phyloP scores from a whole-genome alignment of 2,888 invertebrate species.

The Diaphora mendica region DNA sequence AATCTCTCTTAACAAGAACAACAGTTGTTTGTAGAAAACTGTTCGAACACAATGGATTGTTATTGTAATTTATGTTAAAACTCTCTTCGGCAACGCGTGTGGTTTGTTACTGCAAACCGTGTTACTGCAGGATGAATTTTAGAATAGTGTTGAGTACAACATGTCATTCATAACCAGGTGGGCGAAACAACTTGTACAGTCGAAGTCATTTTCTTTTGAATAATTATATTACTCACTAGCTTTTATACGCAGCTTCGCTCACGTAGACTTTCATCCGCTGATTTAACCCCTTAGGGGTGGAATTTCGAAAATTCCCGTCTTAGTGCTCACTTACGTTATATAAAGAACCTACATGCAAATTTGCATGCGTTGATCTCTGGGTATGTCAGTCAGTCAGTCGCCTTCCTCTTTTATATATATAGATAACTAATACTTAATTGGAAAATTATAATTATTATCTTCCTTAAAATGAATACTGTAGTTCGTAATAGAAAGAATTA shows the following conservation, averaged over 20 bases:
- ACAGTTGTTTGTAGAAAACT: constrained; percentile 49
- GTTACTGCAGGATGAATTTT: constrained; percentile 16
- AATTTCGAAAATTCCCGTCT: no score
- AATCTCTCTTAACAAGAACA: constrained; percentile 44
- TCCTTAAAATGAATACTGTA: background rate
- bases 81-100: constrained; percentile 29
- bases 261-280: no score
- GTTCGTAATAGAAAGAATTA: background rate
- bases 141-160: constrained; percentile 8
- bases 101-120: constrained; percentile 48
- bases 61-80: constrained; percentile 75
- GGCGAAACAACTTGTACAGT: background rate
- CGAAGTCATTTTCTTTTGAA: background rate
- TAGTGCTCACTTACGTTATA: no score
- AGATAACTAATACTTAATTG: background rate
- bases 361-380: no score
- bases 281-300: no score
- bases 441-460: background rate
- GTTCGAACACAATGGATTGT: constrained; percentile 55
- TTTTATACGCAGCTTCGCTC: no score
- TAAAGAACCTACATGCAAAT: no score
- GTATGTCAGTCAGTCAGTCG: no score
- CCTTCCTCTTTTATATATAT: no score
- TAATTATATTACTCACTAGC: no score
- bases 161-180: constrained; percentile 8